Evolutionary conservation across 1,140 invertebrate genomes (phyloP), one percentile per base, ranked within the genome.

Genomic region (Rhopalosiphum maidis): DNA sequence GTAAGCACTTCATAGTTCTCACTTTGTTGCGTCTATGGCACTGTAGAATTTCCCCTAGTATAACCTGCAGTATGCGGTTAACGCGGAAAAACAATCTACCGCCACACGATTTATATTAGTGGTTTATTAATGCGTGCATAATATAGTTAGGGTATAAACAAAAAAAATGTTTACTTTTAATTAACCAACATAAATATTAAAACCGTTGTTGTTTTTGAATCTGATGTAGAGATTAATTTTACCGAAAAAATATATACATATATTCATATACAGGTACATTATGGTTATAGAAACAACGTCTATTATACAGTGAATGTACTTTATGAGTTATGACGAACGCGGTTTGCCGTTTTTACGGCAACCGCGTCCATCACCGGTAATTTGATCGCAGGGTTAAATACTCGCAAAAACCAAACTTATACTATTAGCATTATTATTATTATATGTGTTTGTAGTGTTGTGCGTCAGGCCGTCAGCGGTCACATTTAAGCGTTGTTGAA

Each of bases 151-250:
- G 30, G 60, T 15, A 77, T 77, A 77, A 77, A n/a, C 60, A 77
- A 77, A 77, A 68, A 68, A 77, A 86, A 86, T 86, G 43, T 86
- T 86, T 86, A 86, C 37, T 46, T 86, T 86, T 86, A 86, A 86
- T 86, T 86, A 86, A 30, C 30, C 25, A 46, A 30, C 30, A 86
- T 86, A 46, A 86, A 86, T 86, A 86, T 86, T 86, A 86, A 86
- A 86, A 85, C 23, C 23, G 43, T 86, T 48, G 43, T 86, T 86
- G 41, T 46, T 46, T 86, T 86, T 23, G 43, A 15, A n/a, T 46
- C 9, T 18, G 25, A 30, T 21, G 30, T n/a, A 18, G 60, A 77
- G 60, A 77, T 77, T 77, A 77, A 18, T 77, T 77, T 5, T n/a
- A 2, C 4, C 60, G 60, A 77, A 77, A 68, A 77, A 18, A 77